phyloP scores from a whole-genome alignment of 2,797 vertebrate genomes.

The Sebastes matsubarae region DNA sequence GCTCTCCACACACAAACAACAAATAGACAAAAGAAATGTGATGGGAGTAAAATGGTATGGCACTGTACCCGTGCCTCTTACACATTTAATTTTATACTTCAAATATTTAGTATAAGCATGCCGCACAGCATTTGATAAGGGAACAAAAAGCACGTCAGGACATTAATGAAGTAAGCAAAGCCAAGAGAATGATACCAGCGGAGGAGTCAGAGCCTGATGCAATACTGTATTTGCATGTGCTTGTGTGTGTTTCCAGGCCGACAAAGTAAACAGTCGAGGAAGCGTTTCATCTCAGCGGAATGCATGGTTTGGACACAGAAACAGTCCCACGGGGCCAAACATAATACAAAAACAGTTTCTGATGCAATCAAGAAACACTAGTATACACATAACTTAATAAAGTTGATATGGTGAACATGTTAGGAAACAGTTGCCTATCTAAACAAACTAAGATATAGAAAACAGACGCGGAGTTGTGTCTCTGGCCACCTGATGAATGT shows the following conservation, averaged over 20 bases:
- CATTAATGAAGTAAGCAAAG: constrained; percentile 2
- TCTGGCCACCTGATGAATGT: background rate
- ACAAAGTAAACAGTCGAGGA: background rate
- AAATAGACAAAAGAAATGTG: background rate
- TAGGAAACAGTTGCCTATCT: background rate
- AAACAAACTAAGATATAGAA: background rate
- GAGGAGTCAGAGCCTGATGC: background rate
- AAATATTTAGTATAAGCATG: background rate
- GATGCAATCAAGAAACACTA: background rate
- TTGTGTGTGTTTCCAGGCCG: background rate
- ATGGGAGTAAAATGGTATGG: background rate
- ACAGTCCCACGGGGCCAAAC: background rate
- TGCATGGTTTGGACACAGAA: background rate
- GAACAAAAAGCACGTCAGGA: constrained; percentile 1
- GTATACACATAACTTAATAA: background rate
- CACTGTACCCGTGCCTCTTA: background rate
- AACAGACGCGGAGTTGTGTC: background rate
- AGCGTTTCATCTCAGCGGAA: background rate
- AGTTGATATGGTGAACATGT: background rate
- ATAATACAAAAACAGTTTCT: background rate
- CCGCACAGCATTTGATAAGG: background rate
- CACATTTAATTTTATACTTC: background rate
- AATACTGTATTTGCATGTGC: background rate
- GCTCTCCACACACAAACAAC: background rate
- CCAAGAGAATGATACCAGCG: background rate